Conservation (phyloP, 2,113 vertebrate species). For the Daboia siamensis region DNA sequence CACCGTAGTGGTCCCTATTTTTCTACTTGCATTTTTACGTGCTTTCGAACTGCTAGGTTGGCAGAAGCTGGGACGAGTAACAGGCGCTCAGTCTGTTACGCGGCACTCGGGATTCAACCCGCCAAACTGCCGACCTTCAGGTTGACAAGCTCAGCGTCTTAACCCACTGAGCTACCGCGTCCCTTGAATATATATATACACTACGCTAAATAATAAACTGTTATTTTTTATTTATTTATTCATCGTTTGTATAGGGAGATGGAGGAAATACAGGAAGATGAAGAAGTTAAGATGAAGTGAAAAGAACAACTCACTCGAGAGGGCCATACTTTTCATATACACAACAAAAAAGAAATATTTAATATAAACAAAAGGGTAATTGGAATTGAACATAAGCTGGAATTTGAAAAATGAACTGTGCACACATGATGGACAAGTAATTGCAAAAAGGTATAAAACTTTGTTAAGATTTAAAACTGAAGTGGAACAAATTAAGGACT, state of each 20-base stretch:
- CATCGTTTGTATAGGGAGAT: neutral
- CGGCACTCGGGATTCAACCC: too few species aligned
- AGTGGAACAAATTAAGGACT: neutral
- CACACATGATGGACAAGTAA: neutral
- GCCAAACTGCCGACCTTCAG: too few species aligned
- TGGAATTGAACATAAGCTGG: neutral
- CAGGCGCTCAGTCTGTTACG: too few species aligned
- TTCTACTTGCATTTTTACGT: too few species aligned
- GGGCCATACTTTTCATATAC: neutral
- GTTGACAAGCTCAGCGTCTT: too few species aligned
- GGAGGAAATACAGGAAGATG: neutral
- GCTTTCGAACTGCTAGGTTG: too few species aligned
- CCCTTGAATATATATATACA: neutral
- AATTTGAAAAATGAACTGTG: neutral
- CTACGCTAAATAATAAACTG: neutral
- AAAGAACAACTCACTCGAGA: neutral
- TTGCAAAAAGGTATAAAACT: neutral
- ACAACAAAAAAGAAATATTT: neutral
- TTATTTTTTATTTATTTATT: neutral
- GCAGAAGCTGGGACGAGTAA: too few species aligned
- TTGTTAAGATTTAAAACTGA: neutral
- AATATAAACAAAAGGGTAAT: neutral
- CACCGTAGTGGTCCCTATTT: too few species aligned
- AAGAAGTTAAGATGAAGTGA: neutral
- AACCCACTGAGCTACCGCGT: too few species aligned